Percentiles rank a stretch among this genome's conserved stretches.
phyloP scores from a whole-genome alignment of 2,113 vertebrate genomes.

The Tylochromis polylepis region DNA sequence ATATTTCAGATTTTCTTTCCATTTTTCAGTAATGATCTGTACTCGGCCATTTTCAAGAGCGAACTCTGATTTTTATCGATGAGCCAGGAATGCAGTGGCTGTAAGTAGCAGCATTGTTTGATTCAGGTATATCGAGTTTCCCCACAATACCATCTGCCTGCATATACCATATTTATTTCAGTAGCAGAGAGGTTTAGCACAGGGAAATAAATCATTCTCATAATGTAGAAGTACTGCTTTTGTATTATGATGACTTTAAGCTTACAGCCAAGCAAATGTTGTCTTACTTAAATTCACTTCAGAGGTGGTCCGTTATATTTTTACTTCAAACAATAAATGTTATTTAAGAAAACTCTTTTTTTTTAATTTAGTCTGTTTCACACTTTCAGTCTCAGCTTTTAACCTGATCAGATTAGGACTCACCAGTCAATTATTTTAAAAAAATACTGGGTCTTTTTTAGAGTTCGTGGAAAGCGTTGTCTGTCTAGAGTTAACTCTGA shows the following conservation, averaged over 20 bases:
- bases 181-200: not conserved
- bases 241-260: not conserved
- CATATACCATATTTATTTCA: not conserved
- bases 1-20: not conserved
- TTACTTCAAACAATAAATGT: not conserved
- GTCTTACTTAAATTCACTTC: not conserved
- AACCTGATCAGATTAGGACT: not conserved
- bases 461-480: not conserved
- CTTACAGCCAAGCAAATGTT: not conserved
- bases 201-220: not conserved
- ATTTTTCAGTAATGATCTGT: not conserved
- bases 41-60: not conserved
- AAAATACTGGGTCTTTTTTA: not conserved
- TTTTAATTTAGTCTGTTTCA: not conserved
- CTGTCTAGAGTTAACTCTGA: not conserved
- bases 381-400: not conserved
- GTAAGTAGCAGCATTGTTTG: slow-evolving; percentile 1
- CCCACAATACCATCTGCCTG: not conserved
- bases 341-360: not conserved
- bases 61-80: slow-evolving; percentile 29
- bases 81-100: slow-evolving; percentile 13
- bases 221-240: not conserved
- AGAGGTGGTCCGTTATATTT: not conserved
- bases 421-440: not conserved
- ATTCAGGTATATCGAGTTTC: slow-evolving; percentile 30